Evolutionary conservation across 1,140 invertebrate species (phyloP), one percentile per base, ranked within the genome.

Genomic region (Musca domestica): DNA sequence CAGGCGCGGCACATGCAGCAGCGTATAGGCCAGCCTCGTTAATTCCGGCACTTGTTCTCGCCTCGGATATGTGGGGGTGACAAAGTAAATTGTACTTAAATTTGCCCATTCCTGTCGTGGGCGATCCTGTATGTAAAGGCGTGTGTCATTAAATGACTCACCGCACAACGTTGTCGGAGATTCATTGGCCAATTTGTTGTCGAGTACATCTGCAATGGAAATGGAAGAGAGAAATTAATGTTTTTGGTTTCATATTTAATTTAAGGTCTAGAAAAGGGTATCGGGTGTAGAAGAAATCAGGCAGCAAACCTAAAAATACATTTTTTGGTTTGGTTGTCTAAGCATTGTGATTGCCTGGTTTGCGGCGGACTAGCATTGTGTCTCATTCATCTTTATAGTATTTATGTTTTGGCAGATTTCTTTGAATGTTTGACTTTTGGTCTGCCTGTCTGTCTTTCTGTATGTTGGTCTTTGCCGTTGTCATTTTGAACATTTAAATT

Each of bases 41-140:
- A 98, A 83, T 76, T 98, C 95, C 0, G 96, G 92, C 68, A 95
- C 88, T 83, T 98, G 96, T 80, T 95, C 93, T 1, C 91, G 87
- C 76, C 95, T 84, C 6, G 84, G 76, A 79, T 89, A 87, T 51
- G 90, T 91, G 66, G 90, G 90, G 2, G 92, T 94, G 14, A 94
- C 86, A 69, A 90, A 88, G 75, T 89, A 90, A 49, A 91, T 89
- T 71, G 82, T 82, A 47, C 69, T 64, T 46, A 72, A 68, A 25
- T 77, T 66, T 10, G 67, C 69, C 20, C 76, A 81, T 17, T 71
- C 71, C 15, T 54, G 66, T 14, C 64, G 64, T 9, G 75, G 74
- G 4, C 72, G 76, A 67, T 80, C 75, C 70, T 76, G 74, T 69
- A 80, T 72, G 56, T 74, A 80, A 15, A 69, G 47, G 3, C 80